Base-by-base conservation (phyloP, 2,797 vertebrate genomes). In the Melanotaenia nigrans region DNA sequence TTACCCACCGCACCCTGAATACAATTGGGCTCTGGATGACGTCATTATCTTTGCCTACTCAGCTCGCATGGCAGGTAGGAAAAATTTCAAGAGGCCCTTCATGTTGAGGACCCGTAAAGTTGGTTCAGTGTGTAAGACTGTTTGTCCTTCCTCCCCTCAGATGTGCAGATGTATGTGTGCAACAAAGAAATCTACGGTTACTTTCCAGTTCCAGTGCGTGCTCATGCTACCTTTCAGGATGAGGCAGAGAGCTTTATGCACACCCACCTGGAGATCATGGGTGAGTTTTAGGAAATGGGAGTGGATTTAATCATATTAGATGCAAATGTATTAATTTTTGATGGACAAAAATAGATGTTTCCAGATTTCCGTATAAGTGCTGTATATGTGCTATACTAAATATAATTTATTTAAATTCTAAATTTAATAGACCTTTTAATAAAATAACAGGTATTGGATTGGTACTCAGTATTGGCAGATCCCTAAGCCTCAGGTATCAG, bases 41-140 rank as follows among this genome's bases (percentile, higher is more conserved):
- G 96, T 98, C 88, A 97, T 97, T 1, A 91, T 97, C 68, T 97
- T 97, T 22, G 96, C 97, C 4, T 95, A 93, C 87, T 95, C 96
- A 2, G 95, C 95, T 22, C 95, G 94, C 30, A 94, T 95, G 91
- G 96, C 96, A 78, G 93, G 93, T 94, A 72, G 71, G 87, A 61
- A 25, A 28, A 9, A 36, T 30, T 5, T 12, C 45, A 28, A 12
- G 30, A 2, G 11, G 38, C 10, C 42, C 16, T 8, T 59, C 20
- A 36, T 24, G 6, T 53, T 9, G 1, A 14, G 14, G 35, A 3
- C 28, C 60, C 22, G 2, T 14, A 40, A n/a, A 35, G n/a, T 38
- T 10, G 25, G 28, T 45, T 25, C 20, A 64, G 59, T 63, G 32
- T 9, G 3, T 36, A 24, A 73, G n/a, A 22, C 18, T 63, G 53